Conservation (phyloP, 2,888 invertebrate species). For the Cheilosia vernalis region DNA sequence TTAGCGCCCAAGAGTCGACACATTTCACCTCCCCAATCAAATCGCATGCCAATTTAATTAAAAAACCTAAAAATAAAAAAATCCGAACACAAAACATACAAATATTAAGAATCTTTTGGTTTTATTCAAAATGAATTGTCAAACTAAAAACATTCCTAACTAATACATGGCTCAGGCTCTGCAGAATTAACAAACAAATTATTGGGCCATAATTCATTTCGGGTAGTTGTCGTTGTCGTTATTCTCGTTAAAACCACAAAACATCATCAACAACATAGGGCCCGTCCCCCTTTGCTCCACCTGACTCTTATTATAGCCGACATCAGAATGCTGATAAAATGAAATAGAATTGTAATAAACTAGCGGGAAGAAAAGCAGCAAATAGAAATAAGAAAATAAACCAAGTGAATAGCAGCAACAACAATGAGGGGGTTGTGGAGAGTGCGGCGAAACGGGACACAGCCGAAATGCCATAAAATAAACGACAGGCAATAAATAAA, state of each 20-base stretch:
- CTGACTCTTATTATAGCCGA: neutral
- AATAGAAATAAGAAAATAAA: conserved; percentile 44
- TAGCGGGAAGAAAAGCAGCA: conserved; percentile 38
- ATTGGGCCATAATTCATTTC: conserved; percentile 68
- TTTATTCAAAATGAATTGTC: conserved; percentile 58
- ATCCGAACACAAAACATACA: too few relatives aligned
- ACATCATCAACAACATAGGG: conserved; percentile 23
- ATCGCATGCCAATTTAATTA: conserved; percentile 9
- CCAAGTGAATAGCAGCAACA: conserved; percentile 23
- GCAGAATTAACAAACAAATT: conserved; percentile 67
- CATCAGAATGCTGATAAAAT: conserved; percentile 55
- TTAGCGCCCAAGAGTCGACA: conserved; percentile 1
- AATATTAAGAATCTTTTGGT: conserved; percentile 10
- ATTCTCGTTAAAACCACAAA: conserved; percentile 50
- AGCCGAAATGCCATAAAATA: conserved; percentile 61
- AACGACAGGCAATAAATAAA: conserved; percentile 70
- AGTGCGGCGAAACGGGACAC: conserved; percentile 10
- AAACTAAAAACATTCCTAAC: conserved; percentile 42
- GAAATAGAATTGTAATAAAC: conserved; percentile 56
- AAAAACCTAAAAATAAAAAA: too few relatives aligned
- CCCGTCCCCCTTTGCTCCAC: neutral
- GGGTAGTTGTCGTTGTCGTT: conserved; percentile 32
- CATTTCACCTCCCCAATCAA: conserved; percentile 34
- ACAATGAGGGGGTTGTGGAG: neutral
- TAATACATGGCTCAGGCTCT: conserved; percentile 22